Percentiles rank a stretch among this genome's conserved stretches.
Evolutionary conservation across 2,113 vertebrate genomes (phyloP).

Genomic region (Candoia aspera): DNA sequence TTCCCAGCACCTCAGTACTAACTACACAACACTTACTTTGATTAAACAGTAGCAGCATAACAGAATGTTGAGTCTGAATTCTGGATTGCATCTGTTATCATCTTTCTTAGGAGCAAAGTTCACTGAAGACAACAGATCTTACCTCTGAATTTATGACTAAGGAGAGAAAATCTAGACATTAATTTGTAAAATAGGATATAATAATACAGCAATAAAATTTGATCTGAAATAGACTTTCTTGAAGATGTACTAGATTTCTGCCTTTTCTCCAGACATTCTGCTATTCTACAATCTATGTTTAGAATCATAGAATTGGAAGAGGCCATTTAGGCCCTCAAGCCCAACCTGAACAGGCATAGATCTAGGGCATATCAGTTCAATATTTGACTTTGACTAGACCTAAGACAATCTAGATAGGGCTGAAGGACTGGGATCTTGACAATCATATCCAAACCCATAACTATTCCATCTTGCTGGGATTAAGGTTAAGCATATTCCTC

Average conservation of each 20-base stretch:
- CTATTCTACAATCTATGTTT: background rate
- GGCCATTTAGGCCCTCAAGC: background rate
- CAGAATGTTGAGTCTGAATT: background rate
- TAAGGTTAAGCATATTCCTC: no score
- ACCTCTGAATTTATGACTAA: background rate
- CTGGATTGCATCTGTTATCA: background rate
- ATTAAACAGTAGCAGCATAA: no score
- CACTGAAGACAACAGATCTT: background rate
- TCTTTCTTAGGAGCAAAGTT: background rate
- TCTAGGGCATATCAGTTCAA: background rate
- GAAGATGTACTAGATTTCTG: background rate
- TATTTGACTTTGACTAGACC: no score
- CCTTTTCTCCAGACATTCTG: background rate
- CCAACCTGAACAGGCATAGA: background rate
- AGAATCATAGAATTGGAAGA: background rate
- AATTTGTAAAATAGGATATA: background rate
- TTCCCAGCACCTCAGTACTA: no score
- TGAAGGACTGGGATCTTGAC: no score
- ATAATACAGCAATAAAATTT: background rate
- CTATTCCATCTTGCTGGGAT: no score
- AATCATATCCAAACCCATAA: no score
- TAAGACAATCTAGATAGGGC: no score
- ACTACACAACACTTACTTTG: no score
- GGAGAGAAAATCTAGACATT: background rate
- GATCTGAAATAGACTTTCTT: background rate